Conservation (phyloP, 2,888 invertebrate species). For the Hydrotaea diabolus region DNA sequence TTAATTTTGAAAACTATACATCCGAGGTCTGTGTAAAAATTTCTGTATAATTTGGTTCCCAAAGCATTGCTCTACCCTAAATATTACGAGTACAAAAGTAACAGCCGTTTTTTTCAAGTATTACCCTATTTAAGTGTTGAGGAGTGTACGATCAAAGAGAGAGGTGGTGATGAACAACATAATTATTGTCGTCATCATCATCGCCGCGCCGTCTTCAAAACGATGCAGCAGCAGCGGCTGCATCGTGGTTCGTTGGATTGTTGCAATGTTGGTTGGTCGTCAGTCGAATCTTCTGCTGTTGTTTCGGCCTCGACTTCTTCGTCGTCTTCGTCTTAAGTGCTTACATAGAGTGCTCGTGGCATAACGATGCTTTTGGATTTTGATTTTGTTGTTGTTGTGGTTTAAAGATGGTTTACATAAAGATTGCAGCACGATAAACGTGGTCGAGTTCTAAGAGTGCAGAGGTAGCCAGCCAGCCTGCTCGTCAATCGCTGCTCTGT, state of each 20-base stretch:
- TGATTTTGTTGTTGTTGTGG: slow-evolving; percentile 36
- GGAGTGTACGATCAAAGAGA: neutral
- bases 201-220: neutral
- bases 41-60: no score
- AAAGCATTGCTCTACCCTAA: no score
- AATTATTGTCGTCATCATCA: neutral
- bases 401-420: slow-evolving; percentile 51
- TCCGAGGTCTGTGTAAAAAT: no score
- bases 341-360: slow-evolving; percentile 58
- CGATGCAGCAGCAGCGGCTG: neutral
- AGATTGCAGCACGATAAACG: slow-evolving; percentile 63
- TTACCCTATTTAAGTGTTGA: neutral
- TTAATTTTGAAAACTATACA: no score
- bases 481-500: no score
- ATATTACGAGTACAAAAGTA: no score
- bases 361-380: slow-evolving; percentile 52
- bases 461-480: no score
- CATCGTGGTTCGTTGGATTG: no score
- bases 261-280: no score
- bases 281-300: neutral
- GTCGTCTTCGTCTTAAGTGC: slow-evolving; percentile 26
- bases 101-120: no score
- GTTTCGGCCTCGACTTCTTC: neutral
- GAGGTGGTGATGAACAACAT: neutral
- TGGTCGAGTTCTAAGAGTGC: slow-evolving; percentile 49